Evolutionary conservation across 2,113 vertebrate genomes (phyloP).

Genomic region (Myrmophylax atrothorax): DNA sequence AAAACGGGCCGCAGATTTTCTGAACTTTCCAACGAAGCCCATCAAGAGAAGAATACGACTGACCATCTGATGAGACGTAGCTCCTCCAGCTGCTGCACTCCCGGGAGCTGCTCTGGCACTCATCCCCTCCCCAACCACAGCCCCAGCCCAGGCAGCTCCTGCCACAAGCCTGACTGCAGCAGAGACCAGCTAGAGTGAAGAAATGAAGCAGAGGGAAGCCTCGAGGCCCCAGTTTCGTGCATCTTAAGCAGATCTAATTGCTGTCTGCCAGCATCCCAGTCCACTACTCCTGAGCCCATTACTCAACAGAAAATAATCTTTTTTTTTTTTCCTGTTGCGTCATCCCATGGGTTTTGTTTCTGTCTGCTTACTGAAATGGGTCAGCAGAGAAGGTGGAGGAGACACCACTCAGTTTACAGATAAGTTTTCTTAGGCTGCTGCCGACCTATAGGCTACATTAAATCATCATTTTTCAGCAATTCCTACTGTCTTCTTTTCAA

Average conservation of each 20-base stretch:
- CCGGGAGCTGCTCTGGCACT: background rate
- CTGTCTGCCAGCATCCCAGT: background rate
- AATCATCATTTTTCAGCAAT: background rate
- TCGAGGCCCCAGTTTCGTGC: rapidly evolving
- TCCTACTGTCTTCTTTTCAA: background rate
- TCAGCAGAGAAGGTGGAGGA: background rate
- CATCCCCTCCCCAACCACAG: background rate
- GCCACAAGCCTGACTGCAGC: rapidly evolving
- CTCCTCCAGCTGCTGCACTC: background rate
- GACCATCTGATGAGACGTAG: background rate
- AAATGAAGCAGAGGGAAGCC: background rate
- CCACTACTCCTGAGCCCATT: background rate
- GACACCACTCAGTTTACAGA: background rate
- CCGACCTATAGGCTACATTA: background rate
- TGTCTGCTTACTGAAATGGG: background rate
- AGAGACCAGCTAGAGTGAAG: background rate
- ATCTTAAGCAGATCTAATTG: background rate
- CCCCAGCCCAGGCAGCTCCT: background rate
- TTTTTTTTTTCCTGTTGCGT: background rate
- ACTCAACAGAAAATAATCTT: background rate
- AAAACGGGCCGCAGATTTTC: background rate
- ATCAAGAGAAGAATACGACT: background rate
- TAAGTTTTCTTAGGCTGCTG: background rate
- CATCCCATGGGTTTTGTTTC: background rate
- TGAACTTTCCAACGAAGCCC: background rate